These are phyloP conservation scores for Hypsopygia costalis DNA, from an alignment of 2,888 invertebrate species.

Conservation along the genomic window DNA sequence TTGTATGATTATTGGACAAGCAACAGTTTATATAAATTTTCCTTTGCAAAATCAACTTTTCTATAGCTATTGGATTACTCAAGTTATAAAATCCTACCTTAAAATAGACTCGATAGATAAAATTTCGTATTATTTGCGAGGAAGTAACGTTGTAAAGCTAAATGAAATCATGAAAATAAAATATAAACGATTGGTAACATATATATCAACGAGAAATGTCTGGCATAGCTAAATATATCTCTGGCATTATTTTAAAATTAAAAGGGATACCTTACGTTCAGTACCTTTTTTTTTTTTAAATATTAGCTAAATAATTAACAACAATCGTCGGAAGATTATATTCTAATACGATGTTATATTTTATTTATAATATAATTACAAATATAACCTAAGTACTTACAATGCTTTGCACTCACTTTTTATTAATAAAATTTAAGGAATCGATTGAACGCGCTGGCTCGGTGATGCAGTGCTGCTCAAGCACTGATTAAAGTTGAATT, in stretches of 20 bases:
- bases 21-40: too few species aligned
- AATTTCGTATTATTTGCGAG: neutral
- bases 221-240: too few species aligned
- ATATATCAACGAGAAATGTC: too few species aligned
- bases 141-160: too few species aligned
- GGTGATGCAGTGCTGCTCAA: constrained; percentile 5
- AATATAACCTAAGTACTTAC: constrained; percentile 19
- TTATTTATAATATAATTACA: constrained; percentile 33
- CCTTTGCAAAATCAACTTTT: too few species aligned
- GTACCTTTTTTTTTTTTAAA: too few species aligned
- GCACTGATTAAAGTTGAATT: constrained; percentile 1
- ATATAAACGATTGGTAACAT: too few species aligned
- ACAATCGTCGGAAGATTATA: constrained; percentile 47
- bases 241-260: too few species aligned
- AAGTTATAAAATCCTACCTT: constrained; percentile 5
- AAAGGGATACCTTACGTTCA: too few species aligned
- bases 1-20: too few species aligned
- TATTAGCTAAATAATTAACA: constrained; percentile 43
- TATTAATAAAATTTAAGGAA: constrained; percentile 11
- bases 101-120: constrained; percentile 3
- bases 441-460: constrained; percentile 7
- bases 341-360: constrained; percentile 24
- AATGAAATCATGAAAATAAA: too few species aligned
- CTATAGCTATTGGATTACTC: neutral
- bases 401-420: constrained; percentile 23